phyloP scores from a whole-genome alignment of 2,797 vertebrate species.

The Danio choprae region DNA sequence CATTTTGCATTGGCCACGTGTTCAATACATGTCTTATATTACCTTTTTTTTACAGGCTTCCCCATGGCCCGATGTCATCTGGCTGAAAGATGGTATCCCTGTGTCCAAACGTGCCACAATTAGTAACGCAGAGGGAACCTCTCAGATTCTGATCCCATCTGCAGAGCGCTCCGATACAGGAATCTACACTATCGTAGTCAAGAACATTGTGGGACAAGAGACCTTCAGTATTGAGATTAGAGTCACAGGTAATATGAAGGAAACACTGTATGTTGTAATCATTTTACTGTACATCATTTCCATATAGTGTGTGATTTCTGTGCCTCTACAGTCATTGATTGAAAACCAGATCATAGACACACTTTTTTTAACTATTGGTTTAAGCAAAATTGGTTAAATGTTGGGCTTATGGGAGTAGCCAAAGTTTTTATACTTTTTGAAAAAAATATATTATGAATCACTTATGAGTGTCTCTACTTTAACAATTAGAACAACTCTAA shows the following conservation, averaged over 20 bases:
- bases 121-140: conserved; percentile 76
- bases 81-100: conserved; percentile 87
- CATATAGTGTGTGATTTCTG: background rate
- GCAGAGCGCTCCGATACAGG: conserved; percentile 83
- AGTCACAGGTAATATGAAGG: conserved; percentile 82
- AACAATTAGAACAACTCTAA: too few relatives aligned
- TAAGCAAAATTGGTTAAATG: background rate
- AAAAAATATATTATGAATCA: too few relatives aligned
- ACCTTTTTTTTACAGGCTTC: conserved; percentile 77
- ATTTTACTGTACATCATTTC: background rate
- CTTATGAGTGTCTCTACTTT: too few relatives aligned
- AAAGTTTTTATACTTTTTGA: too few relatives aligned
- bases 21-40: background rate
- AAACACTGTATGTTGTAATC: background rate
- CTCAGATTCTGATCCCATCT: conserved; percentile 84
- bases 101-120: conserved; percentile 78
- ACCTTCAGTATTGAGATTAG: conserved; percentile 83
- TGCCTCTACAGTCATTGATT: background rate
- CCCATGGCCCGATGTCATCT: conserved; percentile 84
- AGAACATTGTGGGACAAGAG: conserved; percentile 80
- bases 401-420: too few relatives aligned
- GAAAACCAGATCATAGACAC: background rate
- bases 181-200: conserved; percentile 82
- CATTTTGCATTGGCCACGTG: background rate
- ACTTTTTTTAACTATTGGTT: background rate